A percentile compares a stretch with the other conserved stretches of the same genome.
These are phyloP conservation scores for Sinocyclocheilus rhinocerous DNA, from an alignment of 2,113 vertebrate genomes.

Conservation along the genomic window DNA sequence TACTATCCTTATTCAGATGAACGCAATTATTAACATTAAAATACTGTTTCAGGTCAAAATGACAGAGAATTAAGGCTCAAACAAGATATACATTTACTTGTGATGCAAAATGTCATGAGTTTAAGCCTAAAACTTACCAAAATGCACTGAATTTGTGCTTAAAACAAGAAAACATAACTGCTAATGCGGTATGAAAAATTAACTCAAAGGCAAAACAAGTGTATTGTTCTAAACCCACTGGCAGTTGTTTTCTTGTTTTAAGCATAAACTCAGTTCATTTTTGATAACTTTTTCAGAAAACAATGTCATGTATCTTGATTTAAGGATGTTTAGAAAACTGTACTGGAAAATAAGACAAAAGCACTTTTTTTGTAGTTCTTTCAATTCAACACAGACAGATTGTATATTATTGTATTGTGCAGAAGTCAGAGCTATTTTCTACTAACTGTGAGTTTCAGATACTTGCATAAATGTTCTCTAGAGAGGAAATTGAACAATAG, in stretches of 20 bases:
- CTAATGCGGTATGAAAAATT: no score
- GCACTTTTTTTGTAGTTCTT: background rate
- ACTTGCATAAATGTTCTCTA: background rate
- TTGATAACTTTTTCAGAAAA: no score
- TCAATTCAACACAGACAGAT: background rate
- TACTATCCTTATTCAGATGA: no score
- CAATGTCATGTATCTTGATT: background rate
- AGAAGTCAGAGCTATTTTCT: background rate
- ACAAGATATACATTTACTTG: background rate
- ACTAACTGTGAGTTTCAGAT: background rate
- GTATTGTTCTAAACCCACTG: no score
- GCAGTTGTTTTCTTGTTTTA: no score
- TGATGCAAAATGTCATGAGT: background rate
- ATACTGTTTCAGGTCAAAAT: background rate
- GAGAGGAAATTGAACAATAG: background rate
- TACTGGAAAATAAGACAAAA: background rate
- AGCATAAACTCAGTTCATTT: no score
- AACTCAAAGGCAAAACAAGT: no score
- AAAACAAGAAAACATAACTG: background rate
- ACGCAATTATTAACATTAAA: background rate
- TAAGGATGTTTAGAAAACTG: background rate
- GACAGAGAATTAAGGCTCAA: background rate
- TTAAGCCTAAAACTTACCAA: background rate
- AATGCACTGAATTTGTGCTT: background rate
- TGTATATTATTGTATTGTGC: background rate